Conservation (phyloP, 2,888 invertebrate species). For the Rapana venosa region DNA sequence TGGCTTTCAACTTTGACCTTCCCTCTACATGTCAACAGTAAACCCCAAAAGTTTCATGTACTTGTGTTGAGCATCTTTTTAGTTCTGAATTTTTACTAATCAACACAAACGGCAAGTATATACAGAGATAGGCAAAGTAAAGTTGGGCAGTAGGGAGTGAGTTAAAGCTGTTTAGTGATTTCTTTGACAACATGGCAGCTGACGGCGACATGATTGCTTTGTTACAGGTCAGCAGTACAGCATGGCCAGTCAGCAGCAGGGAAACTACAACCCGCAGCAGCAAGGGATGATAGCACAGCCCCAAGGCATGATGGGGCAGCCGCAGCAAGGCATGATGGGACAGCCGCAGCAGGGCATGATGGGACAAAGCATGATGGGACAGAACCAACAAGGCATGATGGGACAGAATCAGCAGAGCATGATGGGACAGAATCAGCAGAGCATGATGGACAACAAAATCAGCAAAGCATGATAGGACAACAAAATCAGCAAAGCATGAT, state of each 20-base stretch:
- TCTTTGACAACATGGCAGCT: neutral
- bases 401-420: conserved; percentile 41
- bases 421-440: conserved; percentile 40
- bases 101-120: too few species aligned
- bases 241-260: conserved; percentile 26
- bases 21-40: too few species aligned
- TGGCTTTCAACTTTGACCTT: too few species aligned
- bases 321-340: conserved; percentile 48
- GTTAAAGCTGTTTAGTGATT: too few species aligned
- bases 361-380: conserved; percentile 36
- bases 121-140: too few species aligned
- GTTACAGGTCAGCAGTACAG: conserved; percentile 28
- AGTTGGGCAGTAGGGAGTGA: too few species aligned
- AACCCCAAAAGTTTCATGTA: too few species aligned
- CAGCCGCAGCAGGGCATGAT: conserved; percentile 41
- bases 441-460: conserved; percentile 51
- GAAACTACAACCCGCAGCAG: conserved; percentile 27
- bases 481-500: conserved; percentile 50
- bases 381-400: conserved; percentile 50
- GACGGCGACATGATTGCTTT: too few species aligned
- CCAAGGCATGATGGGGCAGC: conserved; percentile 51
- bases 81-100: too few species aligned
- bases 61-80: too few species aligned
- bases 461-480: conserved; percentile 38
- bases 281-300: conserved; percentile 51